These are phyloP conservation scores for Oreochromis spilurus DNA, from an alignment of 2,113 vertebrate genomes.

Conservation along the genomic window DNA sequence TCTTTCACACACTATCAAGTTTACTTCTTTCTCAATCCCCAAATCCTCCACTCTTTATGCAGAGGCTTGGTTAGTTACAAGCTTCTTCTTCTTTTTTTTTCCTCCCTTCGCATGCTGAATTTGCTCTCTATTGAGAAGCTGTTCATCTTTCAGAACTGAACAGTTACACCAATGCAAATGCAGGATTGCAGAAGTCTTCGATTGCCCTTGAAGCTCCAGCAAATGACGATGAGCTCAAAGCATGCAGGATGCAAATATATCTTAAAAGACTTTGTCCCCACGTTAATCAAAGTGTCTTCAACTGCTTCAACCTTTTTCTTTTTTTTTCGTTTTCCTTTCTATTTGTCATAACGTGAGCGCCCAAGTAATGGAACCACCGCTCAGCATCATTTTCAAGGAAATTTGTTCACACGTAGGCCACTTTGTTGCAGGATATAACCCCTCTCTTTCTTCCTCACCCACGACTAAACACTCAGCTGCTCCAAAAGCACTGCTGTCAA, in stretches of 20 bases:
- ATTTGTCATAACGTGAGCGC: not conserved
- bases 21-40: slow-evolving; percentile 48
- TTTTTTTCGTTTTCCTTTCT: not conserved
- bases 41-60: slow-evolving; percentile 61
- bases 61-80: slow-evolving; percentile 51
- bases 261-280: slow-evolving; percentile 27
- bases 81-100: not conserved
- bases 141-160: slow-evolving; percentile 35
- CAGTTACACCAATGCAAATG: not conserved
- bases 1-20: slow-evolving; percentile 64
- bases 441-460: not conserved
- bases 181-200: slow-evolving; percentile 5
- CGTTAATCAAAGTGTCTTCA: slow-evolving; percentile 44
- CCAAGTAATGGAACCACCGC: not conserved
- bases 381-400: slow-evolving; percentile 7
- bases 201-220: not conserved
- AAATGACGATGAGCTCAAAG: not conserved
- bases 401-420: not conserved
- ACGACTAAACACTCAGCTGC: not conserved
- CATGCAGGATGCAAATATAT: not conserved
- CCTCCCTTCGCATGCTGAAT: slow-evolving; percentile 14
- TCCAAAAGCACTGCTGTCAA: slow-evolving; percentile 40
- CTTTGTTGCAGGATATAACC: not conserved
- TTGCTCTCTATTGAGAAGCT: slow-evolving; percentile 28
- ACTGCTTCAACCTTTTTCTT: slow-evolving; percentile 7